Conservation (phyloP, 2,888 invertebrate genomes). For the Acrobasis repandana region DNA sequence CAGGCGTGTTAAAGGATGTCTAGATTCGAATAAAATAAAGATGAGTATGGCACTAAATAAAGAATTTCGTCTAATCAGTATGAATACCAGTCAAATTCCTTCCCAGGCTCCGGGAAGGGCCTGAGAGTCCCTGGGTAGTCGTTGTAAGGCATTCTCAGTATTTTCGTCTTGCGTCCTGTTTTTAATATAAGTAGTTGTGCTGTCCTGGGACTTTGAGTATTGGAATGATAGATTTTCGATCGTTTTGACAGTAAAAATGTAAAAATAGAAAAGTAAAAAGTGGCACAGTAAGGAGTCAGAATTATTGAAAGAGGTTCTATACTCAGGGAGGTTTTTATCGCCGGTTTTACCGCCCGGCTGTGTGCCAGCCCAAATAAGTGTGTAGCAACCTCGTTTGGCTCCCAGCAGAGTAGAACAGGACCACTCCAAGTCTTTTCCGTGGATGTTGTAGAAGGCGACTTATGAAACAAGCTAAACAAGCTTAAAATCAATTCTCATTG, state of each 20-base stretch:
- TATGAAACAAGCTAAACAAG: too few species aligned
- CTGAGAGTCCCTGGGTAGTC: neutral
- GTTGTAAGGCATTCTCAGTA: conserved; percentile 1
- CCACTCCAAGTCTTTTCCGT: too few species aligned
- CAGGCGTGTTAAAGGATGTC: too few species aligned
- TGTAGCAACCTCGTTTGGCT: too few species aligned
- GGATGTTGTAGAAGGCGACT: too few species aligned
- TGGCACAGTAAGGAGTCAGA: neutral
- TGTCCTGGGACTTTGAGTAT: neutral
- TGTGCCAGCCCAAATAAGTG: too few species aligned
- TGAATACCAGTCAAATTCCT: conserved; percentile 2
- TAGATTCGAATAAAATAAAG: too few species aligned
- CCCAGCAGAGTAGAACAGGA: too few species aligned
- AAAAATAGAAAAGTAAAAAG: neutral
- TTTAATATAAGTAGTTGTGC: neutral
- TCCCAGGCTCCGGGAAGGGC: conserved; percentile 9
- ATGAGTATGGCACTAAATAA: neutral
- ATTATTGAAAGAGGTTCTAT: neutral
- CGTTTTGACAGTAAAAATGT: neutral
- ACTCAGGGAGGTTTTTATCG: too few species aligned
- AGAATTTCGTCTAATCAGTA: neutral
- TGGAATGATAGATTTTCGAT: neutral
- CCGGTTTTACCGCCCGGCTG: too few species aligned
- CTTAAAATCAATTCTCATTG: too few species aligned
- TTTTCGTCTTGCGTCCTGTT: neutral